Evolutionary conservation across 1,140 invertebrate species (phyloP), one percentile per base, ranked within the genome.

Genomic region (Oncopodura yosiiana): DNA sequence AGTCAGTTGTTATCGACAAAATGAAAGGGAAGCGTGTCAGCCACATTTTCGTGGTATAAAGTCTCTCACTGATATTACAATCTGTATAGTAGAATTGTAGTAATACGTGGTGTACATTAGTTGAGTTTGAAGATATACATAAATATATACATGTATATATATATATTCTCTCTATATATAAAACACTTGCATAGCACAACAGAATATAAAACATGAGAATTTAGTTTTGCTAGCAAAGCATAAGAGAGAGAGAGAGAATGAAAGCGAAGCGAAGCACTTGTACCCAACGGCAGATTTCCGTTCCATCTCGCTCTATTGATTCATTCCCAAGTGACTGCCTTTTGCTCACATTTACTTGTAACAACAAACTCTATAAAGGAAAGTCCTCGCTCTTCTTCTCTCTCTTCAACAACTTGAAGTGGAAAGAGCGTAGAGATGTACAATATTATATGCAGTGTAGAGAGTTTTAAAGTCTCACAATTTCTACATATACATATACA

Each of bases 231-330:
- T 39, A 8, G 5, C 37, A 12, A 41, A 8, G 38, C 8, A 18
- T 19, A 18, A 12, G 38, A 12, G 38, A 12, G 11, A 12, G 38
- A 12, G 38, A 11, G 6, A 12, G 6, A 11, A 16, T 11, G 6
- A 6, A 19, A 14, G 11, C 19, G 6, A 12, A 12, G 18, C 24
- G 8, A 29, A 12, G 9, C 11, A 12, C 19, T 45, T 12, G 21
- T 27, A 27, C 43, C 26, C 26, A 27, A 29, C 19, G 45, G 45
- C 45, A 32, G 45, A 53, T 44, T 44, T 44, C 42, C 42, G 8
- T 44, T 44, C 42, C 19, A 24, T 53, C 39, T 26, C 38, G 16
- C 19, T 53, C 50, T 45, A 41, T 43, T 41, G 50, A 32, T 43
- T 53, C 39, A 53, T 53, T 41, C 50, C 39, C 37, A 16, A 30